A percentile compares a stretch with the other conserved stretches of the same genome.
phyloP scores from a whole-genome alignment of 2,888 invertebrate species.

The Dendrolimus pini region DNA sequence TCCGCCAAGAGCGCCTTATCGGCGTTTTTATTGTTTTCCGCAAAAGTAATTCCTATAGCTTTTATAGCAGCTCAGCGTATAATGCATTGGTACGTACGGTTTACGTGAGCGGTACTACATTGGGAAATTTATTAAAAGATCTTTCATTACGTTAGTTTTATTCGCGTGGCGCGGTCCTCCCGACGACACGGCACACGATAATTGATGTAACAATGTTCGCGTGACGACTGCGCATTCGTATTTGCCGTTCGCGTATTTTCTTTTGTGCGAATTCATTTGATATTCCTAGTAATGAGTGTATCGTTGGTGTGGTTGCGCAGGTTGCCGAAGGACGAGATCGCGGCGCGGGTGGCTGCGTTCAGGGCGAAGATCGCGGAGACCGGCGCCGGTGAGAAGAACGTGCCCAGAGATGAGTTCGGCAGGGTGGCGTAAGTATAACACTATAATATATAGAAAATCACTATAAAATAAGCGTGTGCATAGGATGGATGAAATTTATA shows the following conservation, averaged over 20 bases:
- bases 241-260: constrained; percentile 5
- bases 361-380: constrained; percentile 88
- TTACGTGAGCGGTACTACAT: constrained; percentile 28
- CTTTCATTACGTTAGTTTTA: constrained; percentile 42
- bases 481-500: too few relatives aligned
- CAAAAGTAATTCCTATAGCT: constrained; percentile 60
- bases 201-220: constrained; percentile 1
- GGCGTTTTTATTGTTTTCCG: constrained; percentile 60
- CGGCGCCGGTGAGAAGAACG: constrained; percentile 70
- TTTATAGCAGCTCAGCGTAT: constrained; percentile 46
- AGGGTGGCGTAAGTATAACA: constrained; percentile 78
- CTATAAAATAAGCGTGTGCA: too few relatives aligned
- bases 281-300: constrained; percentile 50
- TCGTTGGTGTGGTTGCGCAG: constrained; percentile 78
- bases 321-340: constrained; percentile 90
- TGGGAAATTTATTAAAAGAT: constrained; percentile 36
- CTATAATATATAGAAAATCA: constrained; percentile 1
- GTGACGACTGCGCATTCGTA: constrained; percentile 14
- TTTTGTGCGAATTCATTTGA: constrained; percentile 11
- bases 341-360: constrained; percentile 90
- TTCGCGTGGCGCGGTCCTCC: constrained; percentile 28
- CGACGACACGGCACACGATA: constrained; percentile 13
- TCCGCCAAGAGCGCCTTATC: constrained; percentile 52
- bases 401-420: constrained; percentile 89
- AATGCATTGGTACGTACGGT: constrained; percentile 63